Base-by-base conservation (phyloP, 1,140 invertebrate genomes). In the Homarus americanus region DNA sequence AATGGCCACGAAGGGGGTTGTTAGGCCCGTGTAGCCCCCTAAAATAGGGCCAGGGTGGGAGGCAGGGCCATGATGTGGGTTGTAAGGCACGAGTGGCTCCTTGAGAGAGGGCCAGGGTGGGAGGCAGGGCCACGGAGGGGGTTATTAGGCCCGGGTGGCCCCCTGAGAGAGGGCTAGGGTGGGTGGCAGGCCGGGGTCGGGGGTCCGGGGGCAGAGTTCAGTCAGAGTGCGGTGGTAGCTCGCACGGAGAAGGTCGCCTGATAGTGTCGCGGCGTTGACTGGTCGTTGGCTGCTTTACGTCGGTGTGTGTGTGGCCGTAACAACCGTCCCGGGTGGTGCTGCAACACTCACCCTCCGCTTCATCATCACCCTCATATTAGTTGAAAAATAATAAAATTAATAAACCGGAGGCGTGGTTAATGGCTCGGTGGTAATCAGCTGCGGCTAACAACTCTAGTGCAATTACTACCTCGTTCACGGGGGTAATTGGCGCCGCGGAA, bases 161-260 rank as follows among this genome's bases (percentile, higher is more conserved):
- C 53, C 32, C 24, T 24, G 53, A 66, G n/a, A 82, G 24, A 83
- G 34, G 24, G 53, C 53, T 58, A 83, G n/a, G 44, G n/a, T 17
- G 44, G 82, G 78, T 12, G 78, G 40, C 40, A 82, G 79, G 36
- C 44, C 44, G 44, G 80, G 36, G n/a, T n/a, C n/a, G 58, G 53
- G 12, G 53, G 40, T 4, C 36, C 7, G 24, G 63, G 66, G 82
- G 82, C 66, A 72, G 82, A 84, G 82, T 72, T 72, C 63, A 84
- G 82, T 32, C 82, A 84, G 82, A 84, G 63, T 84, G 82, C 38
- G 24, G 82, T 72, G 63, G 82, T 63, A 84, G 82, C 66, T 72
- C 82, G 82, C 63, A 41, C 63, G 10, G 82, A 84, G 82, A 84
- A 84, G 82, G 82, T 69, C 38, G 63, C 82, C 36, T 41, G 63